These are phyloP conservation scores for Knipowitschia caucasica DNA, from an alignment of 2,797 vertebrate genomes.

Conservation along the genomic window DNA sequence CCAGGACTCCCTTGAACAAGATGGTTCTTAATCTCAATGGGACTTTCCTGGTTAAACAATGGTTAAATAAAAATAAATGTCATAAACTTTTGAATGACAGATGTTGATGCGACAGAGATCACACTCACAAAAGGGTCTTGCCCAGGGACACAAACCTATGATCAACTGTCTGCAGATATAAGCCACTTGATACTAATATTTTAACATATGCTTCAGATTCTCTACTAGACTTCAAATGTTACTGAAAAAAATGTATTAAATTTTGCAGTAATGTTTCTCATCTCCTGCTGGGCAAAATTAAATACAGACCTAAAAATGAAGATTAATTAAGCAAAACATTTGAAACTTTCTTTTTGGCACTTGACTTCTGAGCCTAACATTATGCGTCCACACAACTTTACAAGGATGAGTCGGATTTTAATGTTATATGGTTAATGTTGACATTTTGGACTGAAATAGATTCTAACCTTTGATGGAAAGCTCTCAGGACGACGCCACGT, in stretches of 20 bases:
- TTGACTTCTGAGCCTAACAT: slow-evolving; percentile 49
- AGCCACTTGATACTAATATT: background rate
- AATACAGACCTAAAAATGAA: background rate
- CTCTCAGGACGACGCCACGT: slow-evolving; percentile 19
- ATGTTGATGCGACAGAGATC: too few species aligned
- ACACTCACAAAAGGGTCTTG: background rate
- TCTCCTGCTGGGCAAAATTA: background rate
- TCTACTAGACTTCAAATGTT: background rate
- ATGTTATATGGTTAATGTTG: slow-evolving; percentile 39
- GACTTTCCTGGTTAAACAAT: too few species aligned
- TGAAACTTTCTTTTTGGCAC: slow-evolving; percentile 16
- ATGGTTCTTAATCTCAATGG: too few species aligned
- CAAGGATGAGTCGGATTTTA: slow-evolving; percentile 7
- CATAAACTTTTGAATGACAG: too few species aligned
- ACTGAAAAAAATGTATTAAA: background rate
- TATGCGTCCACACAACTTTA: slow-evolving; percentile 41
- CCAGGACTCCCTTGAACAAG: too few species aligned
- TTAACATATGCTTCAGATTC: background rate
- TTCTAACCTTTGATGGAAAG: slow-evolving; percentile 37
- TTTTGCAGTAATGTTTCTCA: background rate
- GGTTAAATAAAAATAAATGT: too few species aligned
- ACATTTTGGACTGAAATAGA: slow-evolving; percentile 50
- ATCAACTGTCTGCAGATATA: background rate
- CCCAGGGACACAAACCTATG: background rate
- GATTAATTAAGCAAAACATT: slow-evolving; percentile 9